phyloP scores from a whole-genome alignment of 1,140 invertebrate species.

The Lepidurus apus region DNA sequence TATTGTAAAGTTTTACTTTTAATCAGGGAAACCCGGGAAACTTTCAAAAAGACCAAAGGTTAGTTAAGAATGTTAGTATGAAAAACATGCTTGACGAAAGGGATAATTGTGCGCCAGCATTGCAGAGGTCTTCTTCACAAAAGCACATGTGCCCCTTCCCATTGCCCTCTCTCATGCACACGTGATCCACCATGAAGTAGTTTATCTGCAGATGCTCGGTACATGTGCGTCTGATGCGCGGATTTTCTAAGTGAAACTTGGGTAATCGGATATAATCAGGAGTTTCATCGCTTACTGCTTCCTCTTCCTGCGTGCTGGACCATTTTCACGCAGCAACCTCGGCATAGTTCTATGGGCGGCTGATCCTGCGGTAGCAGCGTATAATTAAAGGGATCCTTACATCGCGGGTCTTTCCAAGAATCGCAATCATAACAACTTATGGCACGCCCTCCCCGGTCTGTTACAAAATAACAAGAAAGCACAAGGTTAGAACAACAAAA shows the following conservation, averaged over 20 bases:
- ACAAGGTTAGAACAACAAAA: background rate
- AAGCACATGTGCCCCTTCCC: conserved; percentile 95
- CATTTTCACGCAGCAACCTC: conserved; percentile 92
- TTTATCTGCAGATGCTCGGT: conserved; percentile 90
- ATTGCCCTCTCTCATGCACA: conserved; percentile 96
- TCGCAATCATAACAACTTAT: conserved; percentile 92
- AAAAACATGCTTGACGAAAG: background rate
- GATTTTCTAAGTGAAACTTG: background rate
- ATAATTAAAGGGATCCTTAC: conserved; percentile 88
- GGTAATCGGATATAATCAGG: background rate
- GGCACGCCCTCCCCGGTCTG: conserved; percentile 57
- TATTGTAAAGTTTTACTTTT: background rate
- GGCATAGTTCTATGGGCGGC: conserved; percentile 75
- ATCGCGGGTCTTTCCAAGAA: conserved; percentile 77
- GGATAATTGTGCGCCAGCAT: conserved; percentile 46
- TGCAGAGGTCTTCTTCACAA: conserved; percentile 95
- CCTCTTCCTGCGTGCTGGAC: conserved; percentile 81
- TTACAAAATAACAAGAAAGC: background rate
- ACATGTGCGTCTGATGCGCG: conserved; percentile 80
- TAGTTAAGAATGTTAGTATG: background rate
- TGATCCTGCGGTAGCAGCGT: conserved; percentile 75
- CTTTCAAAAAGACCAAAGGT: background rate
- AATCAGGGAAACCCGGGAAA: background rate
- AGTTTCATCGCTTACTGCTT: conserved; percentile 46
- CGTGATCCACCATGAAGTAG: conserved; percentile 95